phyloP scores from a whole-genome alignment of 1,140 invertebrate genomes.

The Conus ventricosus region DNA sequence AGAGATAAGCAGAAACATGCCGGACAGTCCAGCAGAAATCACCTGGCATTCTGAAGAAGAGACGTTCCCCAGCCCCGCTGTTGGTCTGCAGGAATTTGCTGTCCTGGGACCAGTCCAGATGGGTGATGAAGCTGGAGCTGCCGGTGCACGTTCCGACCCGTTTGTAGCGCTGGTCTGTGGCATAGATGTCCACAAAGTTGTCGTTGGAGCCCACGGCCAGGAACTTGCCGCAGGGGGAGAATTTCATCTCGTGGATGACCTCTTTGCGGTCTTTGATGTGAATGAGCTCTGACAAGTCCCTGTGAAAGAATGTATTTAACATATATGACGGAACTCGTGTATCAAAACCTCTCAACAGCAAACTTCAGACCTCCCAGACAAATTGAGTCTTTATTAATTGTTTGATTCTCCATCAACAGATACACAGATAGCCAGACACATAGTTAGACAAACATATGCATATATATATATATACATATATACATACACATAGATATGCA shows the following conservation, averaged over 20 bases:
- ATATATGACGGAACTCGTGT: no score
- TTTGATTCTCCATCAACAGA: not conserved
- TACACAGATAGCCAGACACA: no score
- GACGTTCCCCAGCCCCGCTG: slow-evolving; percentile 71
- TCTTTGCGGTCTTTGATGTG: slow-evolving; percentile 74
- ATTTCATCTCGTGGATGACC: slow-evolving; percentile 75
- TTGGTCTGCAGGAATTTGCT: slow-evolving; percentile 74
- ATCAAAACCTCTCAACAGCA: no score
- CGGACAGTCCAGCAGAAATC: slow-evolving; percentile 10
- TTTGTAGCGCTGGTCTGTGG: slow-evolving; percentile 69
- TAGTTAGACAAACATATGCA: no score
- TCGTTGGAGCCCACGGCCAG: slow-evolving; percentile 75
- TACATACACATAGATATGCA: no score
- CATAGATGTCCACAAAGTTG: slow-evolving; percentile 74
- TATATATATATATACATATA: no score
- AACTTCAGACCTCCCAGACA: no score
- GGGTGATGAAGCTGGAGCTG: slow-evolving; percentile 74
- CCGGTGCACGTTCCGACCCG: slow-evolving; percentile 70
- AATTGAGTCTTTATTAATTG: no score
- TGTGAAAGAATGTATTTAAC: slow-evolving; percentile 42
- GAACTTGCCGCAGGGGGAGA: slow-evolving; percentile 72
- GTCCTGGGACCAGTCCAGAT: slow-evolving; percentile 75
- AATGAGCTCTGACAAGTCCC: slow-evolving; percentile 71
- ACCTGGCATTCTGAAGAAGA: slow-evolving; percentile 73
- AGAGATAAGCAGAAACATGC: not conserved